A percentile compares a stretch with the other conserved stretches of the same genome.
These are phyloP conservation scores for Limnephilus marmoratus DNA, from an alignment of 2,888 invertebrate genomes.

Conservation along the genomic window DNA sequence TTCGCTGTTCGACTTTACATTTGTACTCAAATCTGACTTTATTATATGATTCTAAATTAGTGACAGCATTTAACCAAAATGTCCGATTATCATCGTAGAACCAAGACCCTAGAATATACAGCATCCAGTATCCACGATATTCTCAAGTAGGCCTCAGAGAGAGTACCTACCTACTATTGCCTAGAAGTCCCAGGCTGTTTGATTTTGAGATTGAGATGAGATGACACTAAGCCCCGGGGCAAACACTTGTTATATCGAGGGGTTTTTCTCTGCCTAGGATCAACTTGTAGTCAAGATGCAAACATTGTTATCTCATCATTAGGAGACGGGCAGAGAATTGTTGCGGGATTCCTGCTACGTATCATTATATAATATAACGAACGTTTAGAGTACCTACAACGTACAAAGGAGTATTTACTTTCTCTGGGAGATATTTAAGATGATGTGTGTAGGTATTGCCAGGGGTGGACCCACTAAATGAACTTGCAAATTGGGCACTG, in stretches of 20 bases:
- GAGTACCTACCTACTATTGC: background rate
- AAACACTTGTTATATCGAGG: slow-evolving; percentile 61
- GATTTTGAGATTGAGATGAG: slow-evolving; percentile 47
- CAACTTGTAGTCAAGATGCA: slow-evolving; percentile 50
- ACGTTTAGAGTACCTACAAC: background rate
- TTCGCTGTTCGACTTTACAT: no score
- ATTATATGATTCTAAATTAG: background rate
- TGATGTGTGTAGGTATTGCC: background rate
- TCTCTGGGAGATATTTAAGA: background rate
- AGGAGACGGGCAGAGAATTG: slow-evolving; percentile 42
- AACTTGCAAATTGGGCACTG: background rate
- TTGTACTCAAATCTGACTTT: no score
- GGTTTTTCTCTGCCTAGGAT: slow-evolving; percentile 53
- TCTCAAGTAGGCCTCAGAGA: background rate
- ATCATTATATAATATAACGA: background rate
- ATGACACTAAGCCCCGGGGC: slow-evolving; percentile 45
- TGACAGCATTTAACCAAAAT: background rate
- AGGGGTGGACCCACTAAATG: no score
- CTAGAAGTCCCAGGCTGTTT: slow-evolving; percentile 23
- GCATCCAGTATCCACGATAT: background rate
- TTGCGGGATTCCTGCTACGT: background rate
- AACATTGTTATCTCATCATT: slow-evolving; percentile 63
- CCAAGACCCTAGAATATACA: background rate
- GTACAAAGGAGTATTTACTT: background rate
- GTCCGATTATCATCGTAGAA: background rate